Evolutionary conservation across 2,888 invertebrate species (phyloP), one percentile per base, ranked within the genome.

Genomic region (Aelia acuminata): DNA sequence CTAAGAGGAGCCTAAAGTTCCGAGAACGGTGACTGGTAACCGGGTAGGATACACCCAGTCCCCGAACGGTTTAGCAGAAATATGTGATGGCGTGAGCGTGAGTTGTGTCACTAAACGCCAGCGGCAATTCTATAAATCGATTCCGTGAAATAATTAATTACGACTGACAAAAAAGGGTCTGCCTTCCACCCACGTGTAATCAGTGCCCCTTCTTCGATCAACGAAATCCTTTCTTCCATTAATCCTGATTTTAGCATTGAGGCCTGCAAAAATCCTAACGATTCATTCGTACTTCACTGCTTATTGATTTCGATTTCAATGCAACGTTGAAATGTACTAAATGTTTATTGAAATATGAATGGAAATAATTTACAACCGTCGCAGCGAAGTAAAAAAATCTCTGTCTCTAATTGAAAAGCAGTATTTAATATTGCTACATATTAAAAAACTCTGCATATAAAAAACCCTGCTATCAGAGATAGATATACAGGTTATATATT

Each of bases 21-120:
- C 80, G 31, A 47, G 80, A 80, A 80, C 31, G 80, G 43, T 47
- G 39, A 80, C 43, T 80, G 80, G 75, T 47, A 80, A 43, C 80
- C 22, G 43, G 80, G 80, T 43, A 47, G n/a, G n/a, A 20, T 4
- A 13, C 20, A 39, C 22, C 43, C 22, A 80, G 43, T 3, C 10
- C 43, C 15, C 11, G 80, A n/a, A 18, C 43, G 13, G 11, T 43
- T 39, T n/a, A 13, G 43, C 3, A 47, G 43, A 39, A 80, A 43
- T 31, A 70, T 70, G 18, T 5, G 7, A 18, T 13, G 57, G 53
- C 53, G n/a, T 4, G 3, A 70, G 63, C 63, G 63, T 70, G 31
- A 70, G 57, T 13, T n/a, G 3, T 13, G 26, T 26, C 57, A 26
- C 13, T 13, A 26, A 57, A 57, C 26, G 26, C 4, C 26, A 57